phyloP scores from a whole-genome alignment of 2,797 vertebrate genomes.

The Megalops cyprinoides region DNA sequence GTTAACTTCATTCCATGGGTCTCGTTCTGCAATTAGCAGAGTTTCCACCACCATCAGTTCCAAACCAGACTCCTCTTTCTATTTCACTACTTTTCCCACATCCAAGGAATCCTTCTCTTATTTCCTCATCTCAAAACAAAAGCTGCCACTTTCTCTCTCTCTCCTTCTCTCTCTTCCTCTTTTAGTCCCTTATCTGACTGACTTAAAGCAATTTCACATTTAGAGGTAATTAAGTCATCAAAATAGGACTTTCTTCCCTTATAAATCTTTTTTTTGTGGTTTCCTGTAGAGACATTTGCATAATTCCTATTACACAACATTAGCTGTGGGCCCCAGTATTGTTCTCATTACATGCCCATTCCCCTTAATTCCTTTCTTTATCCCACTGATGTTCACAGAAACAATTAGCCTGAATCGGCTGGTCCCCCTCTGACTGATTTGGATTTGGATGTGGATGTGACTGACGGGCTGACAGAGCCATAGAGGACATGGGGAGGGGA shows the following conservation, averaged over 20 bases:
- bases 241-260: conserved; percentile 63
- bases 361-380: conserved; percentile 32
- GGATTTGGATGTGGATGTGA: conserved; percentile 26
- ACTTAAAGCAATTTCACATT: conserved; percentile 63
- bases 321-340: conserved; percentile 55
- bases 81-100: conserved; percentile 9
- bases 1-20: conserved; percentile 13
- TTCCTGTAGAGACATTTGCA: conserved; percentile 62
- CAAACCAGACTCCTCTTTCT: conserved; percentile 16
- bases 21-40: background rate
- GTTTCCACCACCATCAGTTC: conserved; percentile 16
- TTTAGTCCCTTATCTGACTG: conserved; percentile 60
- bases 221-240: conserved; percentile 72
- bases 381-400: conserved; percentile 44
- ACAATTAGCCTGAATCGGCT: conserved; percentile 43
- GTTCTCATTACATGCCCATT: conserved; percentile 44
- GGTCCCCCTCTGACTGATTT: conserved; percentile 1
- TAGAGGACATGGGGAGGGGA: conserved; percentile 27
- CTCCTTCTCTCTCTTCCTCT: conserved; percentile 45
- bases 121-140: conserved; percentile 57
- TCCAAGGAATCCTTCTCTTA: conserved; percentile 43
- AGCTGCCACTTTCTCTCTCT: conserved; percentile 53
- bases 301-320: conserved; percentile 65
- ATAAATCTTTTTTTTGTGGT: conserved; percentile 48
- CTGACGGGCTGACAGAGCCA: background rate